A percentile compares a stretch with the other conserved stretches of the same genome.
Conservation (phyloP, 2,113 vertebrate species). For the Taxidea taxus region DNA sequence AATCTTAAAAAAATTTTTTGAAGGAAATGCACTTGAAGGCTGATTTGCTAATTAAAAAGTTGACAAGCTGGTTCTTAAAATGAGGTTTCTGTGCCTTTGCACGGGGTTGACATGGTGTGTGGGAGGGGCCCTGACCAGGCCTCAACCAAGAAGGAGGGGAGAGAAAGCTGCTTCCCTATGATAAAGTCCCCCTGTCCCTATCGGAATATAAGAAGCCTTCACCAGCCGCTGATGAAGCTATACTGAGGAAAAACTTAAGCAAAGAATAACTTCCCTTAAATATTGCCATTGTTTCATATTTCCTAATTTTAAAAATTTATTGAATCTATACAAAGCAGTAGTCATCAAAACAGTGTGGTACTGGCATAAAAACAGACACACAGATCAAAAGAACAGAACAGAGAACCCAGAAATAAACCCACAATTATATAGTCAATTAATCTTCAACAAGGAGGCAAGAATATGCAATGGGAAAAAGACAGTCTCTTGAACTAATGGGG, state of each 20-base stretch:
- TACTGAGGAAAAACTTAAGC: background rate
- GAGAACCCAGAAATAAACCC: background rate
- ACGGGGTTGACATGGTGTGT: background rate
- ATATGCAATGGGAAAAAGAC: background rate
- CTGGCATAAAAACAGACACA: background rate
- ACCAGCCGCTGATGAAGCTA: background rate
- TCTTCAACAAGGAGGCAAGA: background rate
- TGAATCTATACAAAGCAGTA: background rate
- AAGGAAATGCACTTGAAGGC: background rate
- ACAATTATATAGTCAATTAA: background rate
- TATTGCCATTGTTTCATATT: background rate
- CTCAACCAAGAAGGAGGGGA: background rate
- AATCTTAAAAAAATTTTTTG: background rate
- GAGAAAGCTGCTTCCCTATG: background rate
- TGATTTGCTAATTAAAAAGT: background rate
- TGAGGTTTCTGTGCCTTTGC: background rate
- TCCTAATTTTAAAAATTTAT: background rate
- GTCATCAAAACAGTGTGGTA: background rate
- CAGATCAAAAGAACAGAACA: background rate
- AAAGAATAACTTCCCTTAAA: slow-evolving; percentile 11
- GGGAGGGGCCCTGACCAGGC: background rate
- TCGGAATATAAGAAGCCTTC: background rate
- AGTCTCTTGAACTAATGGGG: background rate
- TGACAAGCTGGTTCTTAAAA: background rate
- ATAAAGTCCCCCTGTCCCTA: background rate